Conservation (phyloP, 2,888 invertebrate species). For the Agriotes lineatus region DNA sequence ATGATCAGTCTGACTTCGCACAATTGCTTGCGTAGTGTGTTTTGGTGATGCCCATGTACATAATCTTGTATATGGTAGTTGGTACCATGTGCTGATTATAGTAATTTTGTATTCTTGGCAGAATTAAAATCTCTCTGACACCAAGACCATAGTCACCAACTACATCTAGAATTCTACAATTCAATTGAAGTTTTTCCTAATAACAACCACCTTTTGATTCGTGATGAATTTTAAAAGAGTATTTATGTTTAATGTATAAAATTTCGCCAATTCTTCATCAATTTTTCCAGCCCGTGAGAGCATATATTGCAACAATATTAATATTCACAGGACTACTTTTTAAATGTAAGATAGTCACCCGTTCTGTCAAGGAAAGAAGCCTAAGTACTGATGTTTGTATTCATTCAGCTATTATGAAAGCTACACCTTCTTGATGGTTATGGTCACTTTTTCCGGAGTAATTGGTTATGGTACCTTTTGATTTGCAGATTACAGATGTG, state of each 20-base stretch:
- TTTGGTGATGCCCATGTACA: background rate
- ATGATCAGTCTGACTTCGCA: background rate
- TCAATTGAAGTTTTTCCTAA: background rate
- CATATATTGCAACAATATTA: slow-evolving; percentile 9
- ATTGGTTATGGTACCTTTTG: too few relatives aligned
- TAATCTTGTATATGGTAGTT: background rate
- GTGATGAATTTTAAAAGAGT: background rate
- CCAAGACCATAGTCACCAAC: background rate
- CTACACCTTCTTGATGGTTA: slow-evolving; percentile 22
- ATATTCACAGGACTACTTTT: slow-evolving; percentile 1
- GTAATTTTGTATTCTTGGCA: background rate
- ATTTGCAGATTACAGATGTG: slow-evolving; percentile 23
- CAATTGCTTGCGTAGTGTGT: background rate
- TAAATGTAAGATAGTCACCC: background rate
- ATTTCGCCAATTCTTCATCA: too few relatives aligned
- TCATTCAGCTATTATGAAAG: slow-evolving; percentile 5
- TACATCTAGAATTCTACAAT: background rate
- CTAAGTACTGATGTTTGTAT: slow-evolving; percentile 10
- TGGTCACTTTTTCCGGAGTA: slow-evolving; percentile 23
- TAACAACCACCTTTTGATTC: background rate
- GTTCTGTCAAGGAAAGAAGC: background rate
- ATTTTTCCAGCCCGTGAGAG: background rate
- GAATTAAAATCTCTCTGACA: background rate
- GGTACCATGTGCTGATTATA: background rate
- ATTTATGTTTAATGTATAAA: too few relatives aligned